phyloP scores from a whole-genome alignment of 2,113 vertebrate genomes.

The Ciconia stormi region DNA sequence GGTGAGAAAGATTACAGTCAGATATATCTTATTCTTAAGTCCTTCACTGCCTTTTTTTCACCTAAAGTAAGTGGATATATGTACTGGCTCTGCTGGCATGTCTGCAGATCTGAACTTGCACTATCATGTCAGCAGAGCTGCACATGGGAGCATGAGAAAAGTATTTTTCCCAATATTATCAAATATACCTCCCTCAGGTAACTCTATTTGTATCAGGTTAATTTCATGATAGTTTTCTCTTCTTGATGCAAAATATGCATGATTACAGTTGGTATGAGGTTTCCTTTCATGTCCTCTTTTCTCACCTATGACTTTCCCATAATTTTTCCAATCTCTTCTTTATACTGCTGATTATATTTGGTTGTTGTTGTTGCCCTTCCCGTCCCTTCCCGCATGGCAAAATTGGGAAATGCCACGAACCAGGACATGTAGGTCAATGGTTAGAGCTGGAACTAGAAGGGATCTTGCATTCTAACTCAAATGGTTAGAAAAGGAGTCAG shows the following conservation, averaged over 20 bases:
- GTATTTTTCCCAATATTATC: neutral
- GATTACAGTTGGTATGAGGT: neutral
- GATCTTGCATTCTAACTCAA: neutral
- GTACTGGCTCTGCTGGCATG: neutral
- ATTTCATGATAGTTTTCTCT: neutral
- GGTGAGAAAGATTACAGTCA: slow-evolving; percentile 70
- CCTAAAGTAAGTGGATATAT: neutral
- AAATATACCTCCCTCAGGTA: neutral
- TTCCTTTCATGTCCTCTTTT: neutral
- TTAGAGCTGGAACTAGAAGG: neutral
- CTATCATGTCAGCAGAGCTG: neutral
- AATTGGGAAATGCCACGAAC: neutral
- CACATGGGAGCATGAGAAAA: neutral
- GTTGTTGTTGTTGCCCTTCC: neutral
- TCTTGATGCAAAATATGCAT: neutral
- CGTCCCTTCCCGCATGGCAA: too few species aligned
- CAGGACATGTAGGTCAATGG: neutral
- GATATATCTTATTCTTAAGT: neutral
- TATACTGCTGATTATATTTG: neutral
- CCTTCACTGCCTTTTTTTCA: neutral
- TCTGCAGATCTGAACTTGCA: neutral
- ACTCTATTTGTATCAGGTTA: neutral
- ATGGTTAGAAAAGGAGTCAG: neutral
- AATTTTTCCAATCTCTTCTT: neutral
- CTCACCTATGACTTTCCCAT: neutral